Base-by-base conservation (phyloP, 2,888 invertebrate genomes). In the Lochmaea capreae region DNA sequence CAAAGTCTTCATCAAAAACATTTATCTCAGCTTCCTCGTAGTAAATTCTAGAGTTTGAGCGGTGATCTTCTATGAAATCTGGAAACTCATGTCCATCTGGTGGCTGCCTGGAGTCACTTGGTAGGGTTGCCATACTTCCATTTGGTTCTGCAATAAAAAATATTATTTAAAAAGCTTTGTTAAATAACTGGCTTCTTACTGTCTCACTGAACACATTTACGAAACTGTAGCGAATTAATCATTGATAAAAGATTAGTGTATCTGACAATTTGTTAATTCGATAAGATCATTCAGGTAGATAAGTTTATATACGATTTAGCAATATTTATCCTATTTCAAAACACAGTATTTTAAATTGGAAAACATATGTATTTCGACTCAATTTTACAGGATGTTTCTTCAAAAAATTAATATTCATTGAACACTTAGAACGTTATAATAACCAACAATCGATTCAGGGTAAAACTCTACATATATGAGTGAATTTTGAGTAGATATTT, bases 41-140 rank as follows among this genome's bases (percentile, higher is more conserved):
- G 68, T 77, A 77, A 67, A 72, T 59, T 26, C 72, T 71, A 18
- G 59, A 11, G 11, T 71, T 65, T 39, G 71, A 72, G 54, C 39
- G 68, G 66, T 73, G 61, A 82, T 88, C 88, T 84, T 93, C 93
- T 81, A 92, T 89, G 81, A 90, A 91, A 81, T 92, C 92, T 63
- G 94, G 94, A 85, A 94, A 94, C 86, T 95, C 95, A 86, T 94
- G 93, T 81, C 94, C 94, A 87, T 95, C 94, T 59, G 94, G 94
- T 79, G 94, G 94, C 85, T 93, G 92, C 81, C 94, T 90, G 66
- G 93, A 92, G 84, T 92, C 91, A 80, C 90, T 90, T 68, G 91
- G 84, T 79, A 88, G 89, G 82, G 87, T 87, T 81, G 89, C 89
- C 89, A 89, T 89, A 78, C 84, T 88, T 84, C 79, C 86, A 86